Evolutionary conservation across 1,140 invertebrate genomes (phyloP).

Genomic region (Heliconius hewitsoni): DNA sequence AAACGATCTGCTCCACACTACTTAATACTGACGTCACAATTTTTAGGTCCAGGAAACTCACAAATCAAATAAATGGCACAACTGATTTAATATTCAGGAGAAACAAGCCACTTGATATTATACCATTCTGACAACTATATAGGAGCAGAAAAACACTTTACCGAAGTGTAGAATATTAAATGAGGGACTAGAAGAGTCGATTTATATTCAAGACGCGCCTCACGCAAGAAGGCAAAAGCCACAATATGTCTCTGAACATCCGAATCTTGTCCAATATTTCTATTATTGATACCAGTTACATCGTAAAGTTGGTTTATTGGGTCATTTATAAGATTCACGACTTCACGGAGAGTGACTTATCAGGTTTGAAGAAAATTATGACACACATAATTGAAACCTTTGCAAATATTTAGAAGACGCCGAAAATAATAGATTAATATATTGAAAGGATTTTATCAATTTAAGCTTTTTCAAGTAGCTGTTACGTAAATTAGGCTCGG

Average conservation of each 20-base stretch:
- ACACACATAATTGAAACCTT: background rate
- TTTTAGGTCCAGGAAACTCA: background rate
- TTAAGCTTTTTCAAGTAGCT: conserved; percentile 29
- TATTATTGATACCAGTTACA: conserved; percentile 59
- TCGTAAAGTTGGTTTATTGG: conserved; percentile 40
- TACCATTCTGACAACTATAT: conserved; percentile 50
- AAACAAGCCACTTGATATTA: conserved; percentile 29
- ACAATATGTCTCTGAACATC: conserved; percentile 65
- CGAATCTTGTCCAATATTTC: conserved; percentile 64
- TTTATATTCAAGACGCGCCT: conserved; percentile 60
- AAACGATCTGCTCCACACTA: too few species aligned
- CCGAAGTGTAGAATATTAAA: conserved; percentile 54
- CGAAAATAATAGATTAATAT: background rate
- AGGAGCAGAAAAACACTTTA: conserved; percentile 53
- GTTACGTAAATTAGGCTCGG: conserved; percentile 35
- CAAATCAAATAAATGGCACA: conserved; percentile 27
- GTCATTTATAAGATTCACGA: conserved; percentile 32
- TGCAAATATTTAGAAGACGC: background rate
- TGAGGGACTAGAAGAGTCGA: conserved; percentile 39
- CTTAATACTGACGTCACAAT: conserved; percentile 13
- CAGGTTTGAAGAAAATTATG: background rate
- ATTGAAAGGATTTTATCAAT: conserved; percentile 32
- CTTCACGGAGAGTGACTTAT: background rate
- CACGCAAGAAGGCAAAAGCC: conserved; percentile 65
- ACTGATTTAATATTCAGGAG: conserved; percentile 36